Base-by-base conservation (phyloP, 1,140 invertebrate genomes). In the Caenorhabditis remanei region DNA sequence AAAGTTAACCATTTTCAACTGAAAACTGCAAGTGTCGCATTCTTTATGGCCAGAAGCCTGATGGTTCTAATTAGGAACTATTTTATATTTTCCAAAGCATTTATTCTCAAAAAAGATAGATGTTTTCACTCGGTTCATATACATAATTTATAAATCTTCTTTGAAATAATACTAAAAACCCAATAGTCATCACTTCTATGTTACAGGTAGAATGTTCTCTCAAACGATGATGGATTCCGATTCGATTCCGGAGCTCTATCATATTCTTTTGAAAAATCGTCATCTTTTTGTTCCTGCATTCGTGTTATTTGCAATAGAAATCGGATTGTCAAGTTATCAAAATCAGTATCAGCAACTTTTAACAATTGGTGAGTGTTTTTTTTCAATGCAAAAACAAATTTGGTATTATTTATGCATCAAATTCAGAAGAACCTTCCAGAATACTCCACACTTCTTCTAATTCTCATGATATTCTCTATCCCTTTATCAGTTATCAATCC, bases 401-500 rank as follows among this genome's bases (percentile, higher is more conserved):
- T 65, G 9, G 4, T 71, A 8, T 46, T 24, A 43, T 53, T 53
- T 0, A 71, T 40, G 19, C 32, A 32, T 1, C 2, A 32, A 32
- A 0, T 32, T 32, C 32, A 32, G 32, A 32, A 32, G 32, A 32
- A 32, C 32, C 41, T 71, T 71, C 19, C 41, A 71, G 65, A 71
- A 8, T 71, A 71, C 46, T 71, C 65, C 16, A 71, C 40, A 46
- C 65, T 71, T 71, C 11, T 71, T 46, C 65, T 71, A 0, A 43
- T 71, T 71, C 41, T 71, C 4, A 43, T 71, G 41, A n/a, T 13
- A 19, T 8, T 71, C 21, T 71, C 65, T 19, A 46, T 71, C 19
- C 65, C 65, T 19, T 21, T 71, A 32, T 71, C 65, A 4, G 65
- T 71, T 16, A 7, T 71, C 13, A 71, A 71, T 71, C 65, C 65